Evolutionary conservation across 2,888 invertebrate species (phyloP), one percentile per base, ranked within the genome.

Genomic region (Celastrina argiolus): DNA sequence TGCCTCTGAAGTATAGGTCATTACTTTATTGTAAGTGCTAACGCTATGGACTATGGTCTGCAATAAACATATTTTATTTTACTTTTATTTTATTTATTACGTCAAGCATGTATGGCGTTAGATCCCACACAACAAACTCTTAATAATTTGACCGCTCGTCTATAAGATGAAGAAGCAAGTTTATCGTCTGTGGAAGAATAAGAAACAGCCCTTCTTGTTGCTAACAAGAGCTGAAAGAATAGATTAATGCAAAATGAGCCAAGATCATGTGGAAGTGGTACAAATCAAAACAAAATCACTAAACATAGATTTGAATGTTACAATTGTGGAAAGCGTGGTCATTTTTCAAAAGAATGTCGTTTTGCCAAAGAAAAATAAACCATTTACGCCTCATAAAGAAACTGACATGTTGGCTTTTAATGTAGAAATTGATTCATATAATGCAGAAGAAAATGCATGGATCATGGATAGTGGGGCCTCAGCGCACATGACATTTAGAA

Each of bases 401-500:
- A 56, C 58, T 1, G 64, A 70, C 41, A 72, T 73, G 72, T 56
- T 74, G 14, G 74, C 75, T 31, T 74, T 74, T 42, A 65, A 65
- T 69, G 66, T 66, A 0, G 71, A 68, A 65, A n/a, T n/a, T 16
- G 56, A 12, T 59, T 58, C 34, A 10, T 36, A 36, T 12, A 22
- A 56, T 7, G 5, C 45, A 41, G 70, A 71, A 42, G 68, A 70
- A 7, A 64, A 72, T 12, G 51, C 12, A 0, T 75, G 74, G 74
- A 74, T 75, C 1, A 22, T 67, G 14, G 74, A 76, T 39, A 75
- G 76, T 65, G 75, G 75, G 58, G 74, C 72, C 3, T 74, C 75
- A 2, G 67, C 65, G 0, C 74, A 75, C 45, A 75, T 77, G 69
- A 68, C 72, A 0, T 73, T 18, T 58, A 71, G 61, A 36, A 66